phyloP scores from a whole-genome alignment of 2,797 vertebrate species.

The Harpagifer antarcticus region DNA sequence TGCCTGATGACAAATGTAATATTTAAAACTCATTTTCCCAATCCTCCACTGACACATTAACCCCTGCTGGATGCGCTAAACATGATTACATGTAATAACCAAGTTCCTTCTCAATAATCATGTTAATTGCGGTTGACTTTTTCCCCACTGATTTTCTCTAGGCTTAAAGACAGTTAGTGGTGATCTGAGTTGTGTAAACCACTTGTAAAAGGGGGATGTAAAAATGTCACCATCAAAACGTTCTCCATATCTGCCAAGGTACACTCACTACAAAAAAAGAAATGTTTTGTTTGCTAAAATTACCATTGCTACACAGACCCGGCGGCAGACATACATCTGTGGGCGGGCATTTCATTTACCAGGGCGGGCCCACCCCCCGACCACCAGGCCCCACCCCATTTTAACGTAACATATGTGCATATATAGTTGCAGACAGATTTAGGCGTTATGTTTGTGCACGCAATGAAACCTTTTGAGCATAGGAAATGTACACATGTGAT shows the following conservation, averaged over 20 bases:
- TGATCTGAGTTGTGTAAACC: not conserved
- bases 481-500: too few relatives aligned
- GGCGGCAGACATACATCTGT: too few relatives aligned
- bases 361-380: too few relatives aligned
- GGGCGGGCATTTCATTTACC: too few relatives aligned
- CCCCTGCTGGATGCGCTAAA: constrained; percentile 24
- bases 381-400: too few relatives aligned
- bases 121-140: not conserved
- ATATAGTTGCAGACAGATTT: too few relatives aligned
- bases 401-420: too few relatives aligned
- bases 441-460: too few relatives aligned
- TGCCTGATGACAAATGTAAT: constrained; percentile 47
- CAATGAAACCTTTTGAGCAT: too few relatives aligned
- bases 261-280: not conserved
- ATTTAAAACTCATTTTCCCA: constrained; percentile 38
- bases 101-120: constrained; percentile 9
- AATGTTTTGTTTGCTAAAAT: not conserved
- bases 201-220: not conserved
- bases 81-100: constrained; percentile 11
- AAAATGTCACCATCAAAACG: not conserved
- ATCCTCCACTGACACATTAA: constrained; percentile 28
- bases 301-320: not conserved
- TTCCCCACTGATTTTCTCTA: not conserved
- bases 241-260: not conserved
- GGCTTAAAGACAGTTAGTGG: not conserved